Evolutionary conservation across 35 echinoderm and acorn worm species (phyloP), one percentile per base, ranked within the genome.

Genomic region (Lytechinus variegatus): DNA sequence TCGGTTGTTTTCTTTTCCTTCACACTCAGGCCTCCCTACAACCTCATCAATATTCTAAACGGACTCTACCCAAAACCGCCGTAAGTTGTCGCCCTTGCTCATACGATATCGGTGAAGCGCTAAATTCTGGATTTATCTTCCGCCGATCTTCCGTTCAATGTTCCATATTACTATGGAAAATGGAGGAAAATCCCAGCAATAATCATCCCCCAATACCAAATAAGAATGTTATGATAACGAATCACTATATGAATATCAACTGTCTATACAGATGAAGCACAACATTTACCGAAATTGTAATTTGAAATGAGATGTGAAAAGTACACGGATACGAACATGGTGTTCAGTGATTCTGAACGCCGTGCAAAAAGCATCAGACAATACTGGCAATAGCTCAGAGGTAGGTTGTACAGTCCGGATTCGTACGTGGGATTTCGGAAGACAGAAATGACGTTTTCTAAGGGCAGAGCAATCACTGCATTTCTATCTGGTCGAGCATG

Each of bases 381-480:
- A 79, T 7, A 79, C 6, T 79, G 66, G 88, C 88, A 90, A 90
- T 90, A 90, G 88, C 88, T 90, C 88, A 90, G 88, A 44, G 29
- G 88, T 90, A 90, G 88, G 88, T 90, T 28, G 24, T 90, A 7
- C 19, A 79, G 19, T 24, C 6, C 3, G 66, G 3, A 24, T 16
- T n/a, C n/a, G 66, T 79, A 24, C n/a, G 16, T 24, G 24, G 8
- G 9, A 13, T 13, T 58, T 2, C 66, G 66, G 66, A 79, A n/a
- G 16, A 79, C 4, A 24, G 21, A 79, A 79, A 79, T 24, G 16
- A 16, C n/a, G 8, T 24, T 24, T 44, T 44, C 33, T 44, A 44
- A 44, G 33, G 33, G 66, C 66, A 16, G 14, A 79, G 21, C 12
- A 79, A 79, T 79, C 66, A 79, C n/a, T 16, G n/a, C 16, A 79